phyloP scores from a whole-genome alignment of 2,113 vertebrate genomes.

The Oreotrochilus melanogaster region DNA sequence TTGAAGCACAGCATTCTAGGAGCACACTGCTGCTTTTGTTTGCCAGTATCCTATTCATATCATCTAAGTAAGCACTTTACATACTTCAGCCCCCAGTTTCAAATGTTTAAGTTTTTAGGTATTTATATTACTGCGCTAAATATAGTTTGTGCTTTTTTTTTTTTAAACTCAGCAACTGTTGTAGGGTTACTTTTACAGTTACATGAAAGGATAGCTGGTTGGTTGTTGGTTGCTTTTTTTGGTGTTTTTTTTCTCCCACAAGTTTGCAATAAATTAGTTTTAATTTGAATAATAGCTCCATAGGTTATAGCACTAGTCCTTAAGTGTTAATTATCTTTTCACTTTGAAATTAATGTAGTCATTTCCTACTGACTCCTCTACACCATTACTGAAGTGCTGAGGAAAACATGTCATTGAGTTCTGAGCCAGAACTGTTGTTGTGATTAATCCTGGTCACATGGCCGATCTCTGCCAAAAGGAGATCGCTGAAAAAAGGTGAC shows the following conservation, averaged over 20 bases:
- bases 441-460: conserved; percentile 87
- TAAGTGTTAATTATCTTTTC: conserved; percentile 84
- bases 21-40: conserved; percentile 88
- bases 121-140: conserved; percentile 66
- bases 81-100: conserved; percentile 74
- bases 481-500: conserved; percentile 87
- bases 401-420: conserved; percentile 85
- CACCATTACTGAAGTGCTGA: conserved; percentile 78
- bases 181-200: conserved; percentile 65
- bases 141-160: conserved; percentile 17
- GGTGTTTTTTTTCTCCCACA: conserved; percentile 23
- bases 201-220: not conserved
- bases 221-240: too few species aligned
- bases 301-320: conserved; percentile 78
- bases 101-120: conserved; percentile 71
- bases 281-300: conserved; percentile 81
- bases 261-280: conserved; percentile 79
- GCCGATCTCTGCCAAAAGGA: conserved; percentile 85
- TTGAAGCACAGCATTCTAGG: conserved; percentile 85
- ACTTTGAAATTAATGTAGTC: conserved; percentile 82
- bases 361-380: conserved; percentile 81
- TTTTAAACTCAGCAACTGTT: not conserved
- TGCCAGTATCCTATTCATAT: conserved; percentile 83
- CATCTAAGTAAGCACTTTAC: conserved; percentile 81
- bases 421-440: conserved; percentile 81